These are phyloP conservation scores for Conchocele bisecta DNA, from an alignment of 2,888 invertebrate species.

Conservation along the genomic window DNA sequence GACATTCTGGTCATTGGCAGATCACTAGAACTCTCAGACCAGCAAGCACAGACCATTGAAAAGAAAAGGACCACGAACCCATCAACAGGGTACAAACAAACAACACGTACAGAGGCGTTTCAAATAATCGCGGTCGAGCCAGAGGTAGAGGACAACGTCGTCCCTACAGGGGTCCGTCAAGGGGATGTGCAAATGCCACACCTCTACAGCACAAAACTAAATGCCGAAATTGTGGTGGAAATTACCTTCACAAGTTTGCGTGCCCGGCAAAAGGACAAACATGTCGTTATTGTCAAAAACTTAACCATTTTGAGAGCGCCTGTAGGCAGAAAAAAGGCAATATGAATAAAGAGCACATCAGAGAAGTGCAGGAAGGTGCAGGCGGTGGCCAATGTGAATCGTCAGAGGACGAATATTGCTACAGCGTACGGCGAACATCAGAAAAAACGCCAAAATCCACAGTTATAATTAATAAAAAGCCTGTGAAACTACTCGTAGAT, in stretches of 20 bases:
- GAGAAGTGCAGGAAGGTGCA: background rate
- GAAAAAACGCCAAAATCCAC: constrained; percentile 16
- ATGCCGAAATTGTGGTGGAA: constrained; percentile 38
- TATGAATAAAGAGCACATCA: background rate
- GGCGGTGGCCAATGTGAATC: background rate
- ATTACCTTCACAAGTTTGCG: constrained; percentile 27
- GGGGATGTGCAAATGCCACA: too few relatives aligned
- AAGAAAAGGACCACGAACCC: constrained; percentile 9
- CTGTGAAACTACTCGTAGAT: constrained; percentile 27
- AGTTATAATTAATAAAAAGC: background rate
- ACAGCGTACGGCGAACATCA: background rate
- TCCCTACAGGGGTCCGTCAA: too few relatives aligned
- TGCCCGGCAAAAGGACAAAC: constrained; percentile 15
- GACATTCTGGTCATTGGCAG: constrained; percentile 28
- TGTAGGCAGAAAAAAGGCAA: constrained; percentile 1
- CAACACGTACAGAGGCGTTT: too few relatives aligned
- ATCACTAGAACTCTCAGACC: constrained; percentile 39
- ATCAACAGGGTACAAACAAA: too few relatives aligned
- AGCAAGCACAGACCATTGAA: constrained; percentile 50
- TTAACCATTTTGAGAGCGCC: constrained; percentile 29
- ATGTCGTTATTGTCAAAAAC: constrained; percentile 31
- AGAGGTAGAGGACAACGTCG: too few relatives aligned
- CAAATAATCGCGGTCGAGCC: too few relatives aligned
- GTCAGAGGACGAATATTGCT: background rate
- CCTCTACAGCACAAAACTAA: background rate